Percentiles rank a stretch among this genome's conserved stretches.
phyloP scores from a whole-genome alignment of 2,797 vertebrate species.

The Urocyon cinereoargenteus region DNA sequence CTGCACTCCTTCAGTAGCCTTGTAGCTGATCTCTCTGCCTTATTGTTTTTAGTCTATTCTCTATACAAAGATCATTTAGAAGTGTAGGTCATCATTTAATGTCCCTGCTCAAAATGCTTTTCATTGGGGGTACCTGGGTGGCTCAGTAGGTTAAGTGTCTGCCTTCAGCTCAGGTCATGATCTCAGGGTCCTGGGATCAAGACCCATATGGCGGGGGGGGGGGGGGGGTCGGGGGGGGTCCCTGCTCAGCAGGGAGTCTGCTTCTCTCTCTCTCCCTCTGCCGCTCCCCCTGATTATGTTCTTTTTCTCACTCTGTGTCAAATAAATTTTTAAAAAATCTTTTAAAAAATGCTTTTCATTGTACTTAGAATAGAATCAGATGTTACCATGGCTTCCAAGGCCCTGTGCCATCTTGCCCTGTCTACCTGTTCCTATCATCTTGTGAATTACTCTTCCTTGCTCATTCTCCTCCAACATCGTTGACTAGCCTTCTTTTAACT shows the following conservation, averaged over 20 bases:
- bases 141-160: no score
- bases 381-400: neutral
- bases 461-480: neutral
- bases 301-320: no score
- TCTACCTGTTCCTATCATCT: neutral
- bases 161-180: no score
- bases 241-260: no score
- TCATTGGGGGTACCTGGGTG: neutral
- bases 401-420: neutral
- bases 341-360: neutral
- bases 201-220: no score
- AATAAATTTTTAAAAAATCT: no score
- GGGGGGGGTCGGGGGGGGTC: no score
- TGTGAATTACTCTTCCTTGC: neutral
- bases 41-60: neutral
- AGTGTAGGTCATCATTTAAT: neutral
- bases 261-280: no score
- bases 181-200: no score
- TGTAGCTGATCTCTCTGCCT: neutral
- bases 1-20: neutral
- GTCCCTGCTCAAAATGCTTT: neutral
- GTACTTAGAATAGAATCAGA: neutral
- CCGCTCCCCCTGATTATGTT: no score
- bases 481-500: neutral
- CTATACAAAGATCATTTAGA: slow-evolving; percentile 7